phyloP scores from a whole-genome alignment of 2,113 vertebrate genomes.

The Dascyllus trimaculatus region DNA sequence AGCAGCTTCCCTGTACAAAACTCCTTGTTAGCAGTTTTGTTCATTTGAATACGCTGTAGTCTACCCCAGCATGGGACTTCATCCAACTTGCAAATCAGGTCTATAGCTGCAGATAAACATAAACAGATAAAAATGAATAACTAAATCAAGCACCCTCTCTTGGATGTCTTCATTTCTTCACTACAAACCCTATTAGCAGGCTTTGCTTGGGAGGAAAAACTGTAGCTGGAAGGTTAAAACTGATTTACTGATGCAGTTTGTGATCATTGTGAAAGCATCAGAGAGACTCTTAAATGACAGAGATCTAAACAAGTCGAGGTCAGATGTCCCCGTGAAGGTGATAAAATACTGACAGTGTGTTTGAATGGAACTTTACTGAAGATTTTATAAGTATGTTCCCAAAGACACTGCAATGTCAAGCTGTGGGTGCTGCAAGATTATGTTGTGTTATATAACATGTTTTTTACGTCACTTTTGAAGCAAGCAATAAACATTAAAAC shows the following conservation, averaged over 20 bases:
- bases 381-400: no score
- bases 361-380: no score
- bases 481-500: no score
- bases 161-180: neutral
- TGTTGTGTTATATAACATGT: no score
- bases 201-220: neutral
- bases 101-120: neutral
- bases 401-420: no score
- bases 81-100: conserved; percentile 35
- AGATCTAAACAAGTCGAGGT: neutral
- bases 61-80: neutral
- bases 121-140: neutral
- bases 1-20: conserved; percentile 35
- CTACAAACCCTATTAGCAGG: neutral
- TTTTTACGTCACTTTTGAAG: no score
- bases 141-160: neutral
- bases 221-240: neutral
- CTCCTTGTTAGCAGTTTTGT: conserved; percentile 36
- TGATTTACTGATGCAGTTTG: neutral
- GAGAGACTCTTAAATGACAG: neutral
- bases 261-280: neutral
- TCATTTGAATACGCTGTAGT: conserved; percentile 34
- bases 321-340: neutral
- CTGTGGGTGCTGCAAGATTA: no score
- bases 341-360: neutral